These are phyloP conservation scores for Enteromius radiatus DNA, from an alignment of 2,797 vertebrate genomes.

Conservation along the genomic window DNA sequence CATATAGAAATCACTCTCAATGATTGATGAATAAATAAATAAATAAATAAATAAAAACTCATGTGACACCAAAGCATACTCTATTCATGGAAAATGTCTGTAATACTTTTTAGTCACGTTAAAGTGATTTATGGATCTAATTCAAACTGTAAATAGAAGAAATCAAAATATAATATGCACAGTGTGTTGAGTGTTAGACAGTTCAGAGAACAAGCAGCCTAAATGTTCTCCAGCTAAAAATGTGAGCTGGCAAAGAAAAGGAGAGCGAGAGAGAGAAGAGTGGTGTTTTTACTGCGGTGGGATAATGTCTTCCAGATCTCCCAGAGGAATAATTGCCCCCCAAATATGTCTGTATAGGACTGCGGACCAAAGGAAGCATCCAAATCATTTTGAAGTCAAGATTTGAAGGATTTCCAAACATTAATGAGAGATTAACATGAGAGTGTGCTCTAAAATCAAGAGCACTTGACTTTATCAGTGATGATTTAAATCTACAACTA, in stretches of 20 bases:
- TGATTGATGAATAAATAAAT: too few relatives aligned
- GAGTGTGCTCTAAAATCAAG: conserved; percentile 43
- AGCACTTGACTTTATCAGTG: conserved; percentile 14
- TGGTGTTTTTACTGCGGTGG: conserved; percentile 68
- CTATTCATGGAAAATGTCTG: not conserved
- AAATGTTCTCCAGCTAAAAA: conserved; percentile 32
- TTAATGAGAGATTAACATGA: conserved; percentile 48
- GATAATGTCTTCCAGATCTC: conserved; percentile 79
- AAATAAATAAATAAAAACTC: not conserved
- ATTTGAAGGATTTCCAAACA: conserved; percentile 53
- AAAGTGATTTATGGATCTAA: conserved; percentile 5
- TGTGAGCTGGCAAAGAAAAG: conserved; percentile 48
- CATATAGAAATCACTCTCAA: not conserved
- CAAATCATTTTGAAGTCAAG: conserved; percentile 64
- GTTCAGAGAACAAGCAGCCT: not conserved
- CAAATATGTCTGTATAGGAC: conserved; percentile 65
- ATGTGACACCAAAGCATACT: not conserved
- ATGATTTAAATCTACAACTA: conserved; percentile 29
- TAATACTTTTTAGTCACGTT: not conserved
- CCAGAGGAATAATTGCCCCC: conserved; percentile 72
- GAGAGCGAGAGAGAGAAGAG: conserved; percentile 61
- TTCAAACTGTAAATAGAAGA: not conserved
- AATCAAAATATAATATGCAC: not conserved
- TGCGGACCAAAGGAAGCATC: conserved; percentile 55
- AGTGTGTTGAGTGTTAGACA: not conserved